These are phyloP conservation scores for human DNA, from an alignment of 2,113 vertebrate species.

Conservation along the genomic window DNA sequence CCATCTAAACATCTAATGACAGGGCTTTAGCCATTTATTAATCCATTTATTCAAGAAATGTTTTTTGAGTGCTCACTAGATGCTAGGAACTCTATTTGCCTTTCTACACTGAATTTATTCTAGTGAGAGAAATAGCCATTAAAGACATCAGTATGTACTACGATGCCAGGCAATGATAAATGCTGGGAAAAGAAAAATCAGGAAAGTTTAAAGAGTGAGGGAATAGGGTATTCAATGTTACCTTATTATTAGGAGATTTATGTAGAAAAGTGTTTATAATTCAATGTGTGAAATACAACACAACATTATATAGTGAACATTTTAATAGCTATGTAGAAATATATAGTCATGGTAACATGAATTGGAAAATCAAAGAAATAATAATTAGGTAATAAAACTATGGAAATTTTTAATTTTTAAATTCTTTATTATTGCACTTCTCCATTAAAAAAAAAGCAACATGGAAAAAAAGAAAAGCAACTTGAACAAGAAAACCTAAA, in stretches of 20 bases:
- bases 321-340: not conserved
- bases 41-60: not conserved
- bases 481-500: not conserved
- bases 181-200: not conserved
- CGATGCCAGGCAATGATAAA: not conserved
- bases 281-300: not conserved
- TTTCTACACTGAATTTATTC: not conserved
- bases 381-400: not conserved
- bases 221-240: not conserved
- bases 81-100: not conserved
- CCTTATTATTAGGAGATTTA: not conserved
- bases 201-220: not conserved
- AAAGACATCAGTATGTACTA: not conserved
- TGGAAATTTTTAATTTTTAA: not conserved
- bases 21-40: not conserved
- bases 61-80: not conserved
- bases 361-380: not conserved
- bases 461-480: not conserved
- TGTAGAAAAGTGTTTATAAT: not conserved
- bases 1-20: not conserved
- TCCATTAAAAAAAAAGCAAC: not conserved
- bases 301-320: not conserved
- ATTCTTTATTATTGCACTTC: not conserved
- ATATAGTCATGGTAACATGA: not conserved
- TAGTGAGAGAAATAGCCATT: not conserved